phyloP scores from a whole-genome alignment of 2,113 vertebrate species.

The Pterophyllum scalare region DNA sequence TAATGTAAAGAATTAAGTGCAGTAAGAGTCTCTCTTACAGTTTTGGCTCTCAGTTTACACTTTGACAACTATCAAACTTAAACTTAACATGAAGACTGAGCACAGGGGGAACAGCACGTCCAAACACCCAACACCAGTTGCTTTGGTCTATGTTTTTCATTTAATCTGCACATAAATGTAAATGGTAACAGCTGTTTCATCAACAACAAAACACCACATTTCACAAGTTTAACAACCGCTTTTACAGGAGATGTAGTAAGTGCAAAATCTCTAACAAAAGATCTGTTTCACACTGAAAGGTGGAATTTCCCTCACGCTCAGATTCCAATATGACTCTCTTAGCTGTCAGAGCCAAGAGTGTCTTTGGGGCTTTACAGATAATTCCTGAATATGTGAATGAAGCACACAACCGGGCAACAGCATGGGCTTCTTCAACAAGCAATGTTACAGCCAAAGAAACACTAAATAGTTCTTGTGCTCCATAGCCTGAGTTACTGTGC shows the following conservation, averaged over 20 bases:
- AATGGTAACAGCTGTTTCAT: neutral
- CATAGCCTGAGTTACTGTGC: conserved; percentile 54
- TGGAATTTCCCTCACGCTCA: neutral
- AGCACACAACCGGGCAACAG: too few species aligned
- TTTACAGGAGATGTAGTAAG: neutral
- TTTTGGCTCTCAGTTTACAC: neutral
- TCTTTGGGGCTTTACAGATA: neutral
- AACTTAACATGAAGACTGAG: neutral
- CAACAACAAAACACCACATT: neutral
- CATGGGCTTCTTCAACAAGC: neutral
- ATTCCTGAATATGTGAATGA: neutral
- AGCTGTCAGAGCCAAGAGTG: neutral
- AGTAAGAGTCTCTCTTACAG: neutral
- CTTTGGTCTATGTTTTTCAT: neutral
- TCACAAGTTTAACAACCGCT: fast-evolving
- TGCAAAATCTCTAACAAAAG: neutral
- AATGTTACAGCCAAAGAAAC: neutral
- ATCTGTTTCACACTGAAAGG: neutral
- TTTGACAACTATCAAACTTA: neutral
- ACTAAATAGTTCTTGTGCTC: neutral
- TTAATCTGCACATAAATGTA: neutral
- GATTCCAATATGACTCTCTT: fast-evolving
- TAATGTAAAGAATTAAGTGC: fast-evolving
- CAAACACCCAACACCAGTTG: neutral
- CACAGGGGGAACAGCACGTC: too few species aligned